phyloP scores from a whole-genome alignment of 2,113 vertebrate genomes.

The Macheiramphus alcinus region DNA sequence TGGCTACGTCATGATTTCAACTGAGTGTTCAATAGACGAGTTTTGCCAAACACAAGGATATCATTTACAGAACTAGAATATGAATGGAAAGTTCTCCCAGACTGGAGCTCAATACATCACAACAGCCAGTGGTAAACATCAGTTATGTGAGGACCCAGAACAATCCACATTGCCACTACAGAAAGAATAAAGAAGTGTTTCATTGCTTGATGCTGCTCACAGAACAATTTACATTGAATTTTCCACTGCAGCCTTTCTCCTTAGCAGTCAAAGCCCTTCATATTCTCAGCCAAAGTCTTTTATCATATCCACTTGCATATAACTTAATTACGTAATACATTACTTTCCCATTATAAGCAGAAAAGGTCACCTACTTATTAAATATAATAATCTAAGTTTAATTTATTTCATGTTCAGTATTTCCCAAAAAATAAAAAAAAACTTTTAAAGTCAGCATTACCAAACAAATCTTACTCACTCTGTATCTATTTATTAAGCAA shows the following conservation, averaged over 20 bases:
- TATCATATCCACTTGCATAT: background rate
- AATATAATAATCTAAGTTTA: background rate
- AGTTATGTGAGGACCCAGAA: background rate
- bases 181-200: background rate
- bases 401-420: background rate
- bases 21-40: accelerated
- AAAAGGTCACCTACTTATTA: constrained; percentile 34
- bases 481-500: background rate
- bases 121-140: background rate
- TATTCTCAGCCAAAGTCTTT: background rate
- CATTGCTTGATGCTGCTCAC: background rate
- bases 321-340: background rate
- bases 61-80: background rate
- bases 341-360: constrained; percentile 9
- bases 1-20: background rate
- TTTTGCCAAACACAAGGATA: background rate
- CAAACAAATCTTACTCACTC: background rate
- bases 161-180: background rate
- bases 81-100: background rate
- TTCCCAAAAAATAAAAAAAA: background rate
- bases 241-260: background rate
- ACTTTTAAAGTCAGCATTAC: background rate
- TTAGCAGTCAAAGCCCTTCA: background rate
- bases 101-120: background rate
- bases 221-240: background rate